Evolutionary conservation across 1,140 invertebrate genomes (phyloP).

Genomic region (Drosophila subpulchrella): DNA sequence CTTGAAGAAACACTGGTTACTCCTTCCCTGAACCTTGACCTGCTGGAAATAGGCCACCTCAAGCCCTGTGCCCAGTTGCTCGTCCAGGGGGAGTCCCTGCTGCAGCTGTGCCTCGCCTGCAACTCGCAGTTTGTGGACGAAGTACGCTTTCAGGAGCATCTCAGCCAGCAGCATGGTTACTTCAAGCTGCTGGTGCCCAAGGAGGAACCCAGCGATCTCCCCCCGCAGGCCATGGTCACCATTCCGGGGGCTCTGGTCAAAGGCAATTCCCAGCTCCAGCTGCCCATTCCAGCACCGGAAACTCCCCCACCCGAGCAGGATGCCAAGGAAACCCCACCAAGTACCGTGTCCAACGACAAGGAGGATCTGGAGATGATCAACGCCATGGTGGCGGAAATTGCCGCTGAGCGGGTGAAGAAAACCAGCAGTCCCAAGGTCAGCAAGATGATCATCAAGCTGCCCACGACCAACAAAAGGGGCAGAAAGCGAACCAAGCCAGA

Average conservation of each 20-base stretch:
- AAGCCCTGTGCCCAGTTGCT: slow-evolving; percentile 61
- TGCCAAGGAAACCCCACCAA: slow-evolving; percentile 17
- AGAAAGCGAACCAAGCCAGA: slow-evolving; percentile 28
- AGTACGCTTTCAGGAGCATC: slow-evolving; percentile 58
- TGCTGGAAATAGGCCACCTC: slow-evolving; percentile 24
- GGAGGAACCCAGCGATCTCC: slow-evolving; percentile 55
- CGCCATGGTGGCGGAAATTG: slow-evolving; percentile 60
- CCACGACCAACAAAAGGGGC: slow-evolving; percentile 33
- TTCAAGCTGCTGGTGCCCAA: slow-evolving; percentile 67
- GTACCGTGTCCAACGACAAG: slow-evolving; percentile 34
- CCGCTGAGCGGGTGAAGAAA: slow-evolving; percentile 38
- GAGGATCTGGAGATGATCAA: slow-evolving; percentile 61
- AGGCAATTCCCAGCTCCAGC: slow-evolving; percentile 31
- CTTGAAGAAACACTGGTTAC: slow-evolving; percentile 5
- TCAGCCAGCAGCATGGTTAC: slow-evolving; percentile 64
- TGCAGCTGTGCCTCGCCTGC: slow-evolving; percentile 65
- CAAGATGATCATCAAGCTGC: slow-evolving; percentile 69
- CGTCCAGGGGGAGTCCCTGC: slow-evolving; percentile 26
- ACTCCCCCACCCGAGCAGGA: slow-evolving; percentile 70
- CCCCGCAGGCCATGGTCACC: slow-evolving; percentile 59
- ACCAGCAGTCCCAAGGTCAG: slow-evolving; percentile 45
- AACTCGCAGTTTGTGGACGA: slow-evolving; percentile 65
- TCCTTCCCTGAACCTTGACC: slow-evolving; percentile 30
- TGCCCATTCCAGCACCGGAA: slow-evolving; percentile 55
- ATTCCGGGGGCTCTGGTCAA: slow-evolving; percentile 50